Conservation (phyloP, 2,797 vertebrate genomes). For the Enteromius paludinosus region DNA sequence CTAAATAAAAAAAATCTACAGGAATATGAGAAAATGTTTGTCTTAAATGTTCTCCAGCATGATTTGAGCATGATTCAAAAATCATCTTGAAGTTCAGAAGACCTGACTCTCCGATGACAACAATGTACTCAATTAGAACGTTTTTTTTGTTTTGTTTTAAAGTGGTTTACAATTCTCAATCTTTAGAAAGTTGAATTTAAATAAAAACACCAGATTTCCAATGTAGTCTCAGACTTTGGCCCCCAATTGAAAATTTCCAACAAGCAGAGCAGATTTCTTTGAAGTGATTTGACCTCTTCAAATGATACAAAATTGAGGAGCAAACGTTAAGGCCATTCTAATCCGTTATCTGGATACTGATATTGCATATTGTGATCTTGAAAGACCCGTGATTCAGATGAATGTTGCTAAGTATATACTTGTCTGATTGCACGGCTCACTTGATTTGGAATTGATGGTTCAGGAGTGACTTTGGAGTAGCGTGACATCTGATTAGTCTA, state of each 20-base stretch:
- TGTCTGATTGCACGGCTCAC: conserved; percentile 38
- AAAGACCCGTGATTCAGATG: neutral
- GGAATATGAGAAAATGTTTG: neutral
- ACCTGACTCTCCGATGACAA: neutral
- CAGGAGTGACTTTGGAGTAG: conserved; percentile 40
- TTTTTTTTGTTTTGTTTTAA: neutral
- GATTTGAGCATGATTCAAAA: neutral
- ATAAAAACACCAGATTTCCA: neutral
- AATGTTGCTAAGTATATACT: conserved; percentile 12
- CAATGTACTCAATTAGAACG: neutral
- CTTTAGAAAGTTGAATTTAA: neutral
- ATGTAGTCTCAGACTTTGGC: neutral
- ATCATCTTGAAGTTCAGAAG: neutral
- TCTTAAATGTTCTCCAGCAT: neutral
- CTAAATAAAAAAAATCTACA: neutral
- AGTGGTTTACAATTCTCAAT: too few species aligned
- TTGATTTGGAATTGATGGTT: conserved; percentile 41
- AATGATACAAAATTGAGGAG: conserved; percentile 2
- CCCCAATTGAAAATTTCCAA: conserved; percentile 44
- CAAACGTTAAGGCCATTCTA: conserved; percentile 39
- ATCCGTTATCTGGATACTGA: conserved; percentile 8
- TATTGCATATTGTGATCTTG: conserved; percentile 33
- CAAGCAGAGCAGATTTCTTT: conserved; percentile 23
- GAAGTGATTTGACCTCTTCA: conserved; percentile 23
- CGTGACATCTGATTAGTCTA: conserved; percentile 33